A percentile compares a stretch with the other conserved stretches of the same genome.
phyloP scores from a whole-genome alignment of 2,888 invertebrate species.

The Chromoteleia sp. region DNA sequence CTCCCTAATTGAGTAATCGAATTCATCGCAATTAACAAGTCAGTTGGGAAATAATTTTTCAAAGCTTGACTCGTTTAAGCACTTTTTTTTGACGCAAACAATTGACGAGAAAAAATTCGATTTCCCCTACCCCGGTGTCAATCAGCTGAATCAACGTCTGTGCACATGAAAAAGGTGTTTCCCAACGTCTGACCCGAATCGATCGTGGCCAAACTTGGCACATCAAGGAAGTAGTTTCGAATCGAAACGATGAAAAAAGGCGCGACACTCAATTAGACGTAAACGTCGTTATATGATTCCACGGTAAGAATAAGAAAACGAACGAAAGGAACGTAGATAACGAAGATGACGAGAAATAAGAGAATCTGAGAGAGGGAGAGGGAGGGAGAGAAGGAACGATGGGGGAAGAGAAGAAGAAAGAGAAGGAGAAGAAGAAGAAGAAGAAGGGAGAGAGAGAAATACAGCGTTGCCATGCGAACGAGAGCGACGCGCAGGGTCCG shows the following conservation, averaged over 20 bases:
- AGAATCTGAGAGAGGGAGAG: neutral
- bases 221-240: slow-evolving; percentile 63
- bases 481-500: slow-evolving; percentile 71
- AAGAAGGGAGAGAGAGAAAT: slow-evolving; percentile 59
- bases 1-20: neutral
- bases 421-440: slow-evolving; percentile 27
- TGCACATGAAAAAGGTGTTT: slow-evolving; percentile 58
- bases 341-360: slow-evolving; percentile 2
- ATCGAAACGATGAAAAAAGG: slow-evolving; percentile 46
- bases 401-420: neutral
- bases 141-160: slow-evolving; percentile 42
- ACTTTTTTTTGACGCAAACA: neutral
- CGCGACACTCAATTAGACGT: slow-evolving; percentile 51
- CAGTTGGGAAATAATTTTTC: neutral
- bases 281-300: slow-evolving; percentile 46
- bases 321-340: neutral
- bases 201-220: slow-evolving; percentile 61
- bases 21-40: neutral
- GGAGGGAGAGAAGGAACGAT: slow-evolving; percentile 1
- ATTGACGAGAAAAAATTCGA: slow-evolving; percentile 10
- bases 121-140: neutral
- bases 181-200: slow-evolving; percentile 58
- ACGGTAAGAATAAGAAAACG: slow-evolving; percentile 5
- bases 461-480: slow-evolving; percentile 82
- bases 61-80: neutral